These are phyloP conservation scores for Prolemur simus DNA, from an alignment of 2,113 vertebrate species.

Conservation along the genomic window DNA sequence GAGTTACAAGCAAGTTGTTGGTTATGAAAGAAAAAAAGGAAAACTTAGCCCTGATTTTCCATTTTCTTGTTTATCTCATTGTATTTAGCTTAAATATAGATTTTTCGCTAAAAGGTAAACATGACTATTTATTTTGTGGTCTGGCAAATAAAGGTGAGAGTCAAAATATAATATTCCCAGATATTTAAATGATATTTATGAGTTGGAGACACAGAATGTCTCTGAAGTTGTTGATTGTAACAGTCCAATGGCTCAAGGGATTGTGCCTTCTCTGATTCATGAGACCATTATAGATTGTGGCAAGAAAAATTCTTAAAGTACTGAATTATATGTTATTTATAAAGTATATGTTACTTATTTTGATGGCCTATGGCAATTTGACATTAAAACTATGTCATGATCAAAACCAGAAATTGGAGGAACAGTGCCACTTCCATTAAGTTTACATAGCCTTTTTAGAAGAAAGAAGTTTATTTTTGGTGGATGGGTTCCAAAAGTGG, in stretches of 20 bases:
- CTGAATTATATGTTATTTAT: conserved; percentile 91
- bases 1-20: background rate
- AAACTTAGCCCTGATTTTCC: background rate
- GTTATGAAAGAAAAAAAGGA: background rate
- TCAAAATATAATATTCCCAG: conserved; percentile 90
- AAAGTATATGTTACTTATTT: conserved; percentile 90
- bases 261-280: conserved; percentile 88
- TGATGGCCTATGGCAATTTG: conserved; percentile 91
- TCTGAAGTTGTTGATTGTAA: conserved; percentile 89
- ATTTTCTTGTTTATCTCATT: conserved; percentile 61
- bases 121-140: conserved; percentile 88
- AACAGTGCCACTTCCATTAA: conserved; percentile 87
- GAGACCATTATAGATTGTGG: conserved; percentile 84
- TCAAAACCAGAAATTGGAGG: conserved; percentile 87
- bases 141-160: conserved; percentile 88
- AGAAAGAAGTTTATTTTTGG: conserved; percentile 93
- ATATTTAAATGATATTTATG: conserved; percentile 91
- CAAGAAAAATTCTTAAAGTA: conserved; percentile 82
- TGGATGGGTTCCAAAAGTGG: conserved; percentile 91
- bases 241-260: conserved; percentile 87
- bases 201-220: conserved; percentile 89
- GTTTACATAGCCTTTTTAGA: conserved; percentile 90
- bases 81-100: conserved; percentile 87
- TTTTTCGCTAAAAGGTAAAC: conserved; percentile 87
- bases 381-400: conserved; percentile 92